Percentiles rank a stretch among this genome's conserved stretches.
Evolutionary conservation across 2,113 vertebrate species (phyloP).

Genomic region (Arvicanthis niloticus): DNA sequence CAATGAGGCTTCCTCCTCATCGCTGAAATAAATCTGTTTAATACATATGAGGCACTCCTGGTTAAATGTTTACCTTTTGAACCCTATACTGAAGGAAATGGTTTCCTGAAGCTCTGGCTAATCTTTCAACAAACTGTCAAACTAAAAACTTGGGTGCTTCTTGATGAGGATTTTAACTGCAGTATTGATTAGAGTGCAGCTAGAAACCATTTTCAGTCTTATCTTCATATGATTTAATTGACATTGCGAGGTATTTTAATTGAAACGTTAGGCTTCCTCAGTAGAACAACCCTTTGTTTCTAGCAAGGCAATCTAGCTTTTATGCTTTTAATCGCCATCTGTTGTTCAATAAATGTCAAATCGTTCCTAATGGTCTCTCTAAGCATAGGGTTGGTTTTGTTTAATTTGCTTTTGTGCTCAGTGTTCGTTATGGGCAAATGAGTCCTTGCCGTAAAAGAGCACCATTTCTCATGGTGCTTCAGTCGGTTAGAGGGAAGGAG

Average conservation of each 20-base stretch:
- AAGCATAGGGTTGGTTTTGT: constrained; percentile 77
- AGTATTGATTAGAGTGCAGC: constrained; percentile 81
- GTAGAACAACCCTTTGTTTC: constrained; percentile 82
- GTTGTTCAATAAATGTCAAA: constrained; percentile 89
- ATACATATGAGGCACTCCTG: constrained; percentile 47
- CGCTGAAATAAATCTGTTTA: constrained; percentile 72
- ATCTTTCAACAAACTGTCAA: constrained; percentile 82
- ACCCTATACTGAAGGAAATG: constrained; percentile 74
- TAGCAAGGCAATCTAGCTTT: constrained; percentile 86
- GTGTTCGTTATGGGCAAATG: constrained; percentile 85
- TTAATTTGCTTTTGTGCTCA: constrained; percentile 86
- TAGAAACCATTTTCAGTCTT: constrained; percentile 75
- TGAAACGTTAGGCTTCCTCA: constrained; percentile 82
- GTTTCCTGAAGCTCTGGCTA: constrained; percentile 78
- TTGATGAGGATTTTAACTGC: constrained; percentile 82
- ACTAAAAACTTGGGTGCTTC: constrained; percentile 80
- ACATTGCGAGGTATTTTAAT: constrained; percentile 82
- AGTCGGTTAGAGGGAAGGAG: constrained; percentile 79
- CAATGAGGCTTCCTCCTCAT: constrained; percentile 20
- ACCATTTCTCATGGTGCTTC: constrained; percentile 81
- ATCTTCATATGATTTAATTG: constrained; percentile 84
- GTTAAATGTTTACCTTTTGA: constrained; percentile 81
- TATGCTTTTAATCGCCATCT: constrained; percentile 89
- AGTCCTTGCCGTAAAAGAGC: constrained; percentile 79
- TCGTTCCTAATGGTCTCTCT: constrained; percentile 85